These are phyloP conservation scores for Heliconius hortense DNA, from an alignment of 2,888 invertebrate species.

Conservation along the genomic window DNA sequence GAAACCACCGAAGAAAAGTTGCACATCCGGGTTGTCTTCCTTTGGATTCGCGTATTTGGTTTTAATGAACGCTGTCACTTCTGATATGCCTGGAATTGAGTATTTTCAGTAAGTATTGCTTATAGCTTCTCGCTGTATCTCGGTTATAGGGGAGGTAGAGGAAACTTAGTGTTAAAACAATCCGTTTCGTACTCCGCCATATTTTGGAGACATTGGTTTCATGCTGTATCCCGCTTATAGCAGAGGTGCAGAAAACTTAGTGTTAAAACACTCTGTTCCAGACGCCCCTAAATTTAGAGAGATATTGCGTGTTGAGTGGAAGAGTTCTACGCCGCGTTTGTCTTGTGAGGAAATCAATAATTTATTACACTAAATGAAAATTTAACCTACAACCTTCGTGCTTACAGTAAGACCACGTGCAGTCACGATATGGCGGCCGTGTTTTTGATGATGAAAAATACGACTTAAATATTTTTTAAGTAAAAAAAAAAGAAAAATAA, in stretches of 20 bases:
- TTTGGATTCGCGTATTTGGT: conserved; percentile 88
- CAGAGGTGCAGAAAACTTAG: not conserved
- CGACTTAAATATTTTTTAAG: too few species aligned
- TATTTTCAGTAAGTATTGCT: not conserved
- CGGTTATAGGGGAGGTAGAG: not conserved
- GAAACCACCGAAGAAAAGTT: conserved; percentile 93
- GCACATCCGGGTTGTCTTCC: conserved; percentile 91
- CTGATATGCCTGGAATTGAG: conserved; percentile 84
- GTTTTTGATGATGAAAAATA: too few species aligned
- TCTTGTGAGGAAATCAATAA: too few species aligned
- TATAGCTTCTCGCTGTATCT: not conserved
- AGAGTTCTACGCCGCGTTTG: too few species aligned
- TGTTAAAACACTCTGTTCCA: not conserved
- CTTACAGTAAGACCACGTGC: too few species aligned
- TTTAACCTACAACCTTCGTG: too few species aligned
- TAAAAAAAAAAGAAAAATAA: too few species aligned
- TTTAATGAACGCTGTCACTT: conserved; percentile 92
- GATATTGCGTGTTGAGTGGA: too few species aligned
- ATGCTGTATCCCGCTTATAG: not conserved
- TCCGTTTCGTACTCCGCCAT: not conserved
- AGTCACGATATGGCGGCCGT: too few species aligned
- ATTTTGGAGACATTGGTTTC: not conserved
- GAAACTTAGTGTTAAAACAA: not conserved
- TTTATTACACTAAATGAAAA: too few species aligned
- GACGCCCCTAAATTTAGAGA: not conserved